These are phyloP conservation scores for Euleptes europaea DNA, from an alignment of 2,113 vertebrate genomes.

Conservation along the genomic window DNA sequence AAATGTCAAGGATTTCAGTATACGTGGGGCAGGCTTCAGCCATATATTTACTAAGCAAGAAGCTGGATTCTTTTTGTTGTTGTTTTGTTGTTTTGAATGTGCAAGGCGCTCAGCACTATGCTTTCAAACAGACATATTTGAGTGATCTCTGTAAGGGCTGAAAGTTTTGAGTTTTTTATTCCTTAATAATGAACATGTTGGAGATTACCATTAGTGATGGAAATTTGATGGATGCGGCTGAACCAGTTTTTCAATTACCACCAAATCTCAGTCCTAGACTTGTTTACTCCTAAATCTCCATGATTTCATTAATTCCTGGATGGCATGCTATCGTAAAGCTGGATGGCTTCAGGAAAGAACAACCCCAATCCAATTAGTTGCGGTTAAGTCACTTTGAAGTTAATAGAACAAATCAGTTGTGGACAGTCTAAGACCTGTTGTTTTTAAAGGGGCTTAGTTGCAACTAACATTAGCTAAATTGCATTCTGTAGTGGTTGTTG, in stretches of 20 bases:
- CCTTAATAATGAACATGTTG: neutral
- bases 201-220: neutral
- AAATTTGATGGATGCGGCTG: neutral
- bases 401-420: neutral
- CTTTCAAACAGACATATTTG: neutral
- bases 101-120: neutral
- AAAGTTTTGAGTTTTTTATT: neutral
- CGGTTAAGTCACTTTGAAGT: neutral
- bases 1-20: neutral
- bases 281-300: neutral
- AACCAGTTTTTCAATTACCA: neutral
- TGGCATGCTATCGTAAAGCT: neutral
- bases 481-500: neutral
- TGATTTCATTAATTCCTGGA: neutral
- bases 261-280: neutral
- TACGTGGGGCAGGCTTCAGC: neutral
- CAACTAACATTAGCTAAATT: neutral
- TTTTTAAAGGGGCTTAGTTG: neutral
- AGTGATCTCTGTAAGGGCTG: neutral
- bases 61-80: neutral
- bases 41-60: neutral
- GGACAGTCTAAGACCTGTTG: neutral
- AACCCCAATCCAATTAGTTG: neutral
- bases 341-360: no score
- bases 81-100: no score